A percentile compares a stretch with the other conserved stretches of the same genome.
Conservation (phyloP, 2,113 vertebrate genomes). For the Notothenia rossii region DNA sequence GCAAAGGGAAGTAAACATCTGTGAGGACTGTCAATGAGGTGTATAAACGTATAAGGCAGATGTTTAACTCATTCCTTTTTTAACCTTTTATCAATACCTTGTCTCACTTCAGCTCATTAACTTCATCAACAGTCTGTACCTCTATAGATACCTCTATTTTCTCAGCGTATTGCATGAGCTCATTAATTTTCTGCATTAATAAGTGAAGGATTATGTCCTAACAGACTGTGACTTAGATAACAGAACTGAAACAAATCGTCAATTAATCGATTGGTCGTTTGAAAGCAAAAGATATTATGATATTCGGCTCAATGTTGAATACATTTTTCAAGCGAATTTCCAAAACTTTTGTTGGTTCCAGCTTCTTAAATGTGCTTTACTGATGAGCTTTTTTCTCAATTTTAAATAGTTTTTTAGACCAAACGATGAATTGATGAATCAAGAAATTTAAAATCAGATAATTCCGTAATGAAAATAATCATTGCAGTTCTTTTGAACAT, state of each 20-base stretch:
- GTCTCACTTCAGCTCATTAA: neutral
- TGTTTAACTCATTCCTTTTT: conserved; percentile 12
- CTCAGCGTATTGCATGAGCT: neutral
- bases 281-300: neutral
- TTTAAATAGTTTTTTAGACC: neutral
- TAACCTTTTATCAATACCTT: conserved; percentile 7
- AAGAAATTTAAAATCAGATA: neutral
- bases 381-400: neutral
- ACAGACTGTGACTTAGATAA: neutral
- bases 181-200: neutral
- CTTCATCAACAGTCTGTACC: neutral
- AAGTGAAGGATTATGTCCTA: neutral
- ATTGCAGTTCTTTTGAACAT: neutral
- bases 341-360: neutral
- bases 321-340: neutral
- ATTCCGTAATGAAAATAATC: neutral
- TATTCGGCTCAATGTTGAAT: neutral
- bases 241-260: neutral
- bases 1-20: neutral
- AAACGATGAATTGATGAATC: neutral
- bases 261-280: neutral
- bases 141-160: conserved; percentile 14
- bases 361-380: neutral
- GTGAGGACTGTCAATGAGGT: conserved; percentile 27
- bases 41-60: conserved; percentile 6